Evolutionary conservation across 2,797 vertebrate genomes (phyloP).

Genomic region (Nyctibius grandis): DNA sequence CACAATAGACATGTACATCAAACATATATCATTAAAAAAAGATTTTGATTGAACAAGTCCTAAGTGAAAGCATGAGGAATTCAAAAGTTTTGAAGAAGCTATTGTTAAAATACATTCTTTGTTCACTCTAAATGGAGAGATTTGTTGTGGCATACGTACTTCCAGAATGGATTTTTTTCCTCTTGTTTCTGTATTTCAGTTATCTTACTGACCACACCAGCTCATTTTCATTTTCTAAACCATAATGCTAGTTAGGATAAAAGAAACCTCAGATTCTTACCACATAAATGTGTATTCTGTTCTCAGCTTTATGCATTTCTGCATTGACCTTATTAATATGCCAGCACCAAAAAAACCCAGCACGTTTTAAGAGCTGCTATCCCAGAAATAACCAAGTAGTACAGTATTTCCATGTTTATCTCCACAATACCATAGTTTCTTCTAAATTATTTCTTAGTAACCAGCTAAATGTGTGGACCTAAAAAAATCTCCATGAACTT

Average conservation of each 20-base stretch:
- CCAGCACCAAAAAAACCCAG: background rate
- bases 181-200: background rate
- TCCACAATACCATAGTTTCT: background rate
- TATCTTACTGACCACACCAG: background rate
- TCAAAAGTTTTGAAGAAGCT: background rate
- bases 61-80: background rate
- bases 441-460: background rate
- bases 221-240: conserved; percentile 15
- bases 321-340: background rate
- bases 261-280: background rate
- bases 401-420: background rate
- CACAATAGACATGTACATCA: background rate
- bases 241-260: background rate
- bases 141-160: background rate
- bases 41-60: background rate
- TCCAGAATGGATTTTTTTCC: background rate
- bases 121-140: background rate
- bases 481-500: background rate
- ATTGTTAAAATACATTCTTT: background rate
- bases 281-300: background rate
- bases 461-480: background rate
- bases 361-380: background rate
- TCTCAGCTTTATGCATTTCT: conserved; percentile 2
- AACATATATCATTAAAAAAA: background rate
- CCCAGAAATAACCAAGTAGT: background rate